A percentile compares a stretch with the other conserved stretches of the same genome.
These are phyloP conservation scores for Pheosia tremula DNA, from an alignment of 2,888 invertebrate genomes.

Conservation along the genomic window DNA sequence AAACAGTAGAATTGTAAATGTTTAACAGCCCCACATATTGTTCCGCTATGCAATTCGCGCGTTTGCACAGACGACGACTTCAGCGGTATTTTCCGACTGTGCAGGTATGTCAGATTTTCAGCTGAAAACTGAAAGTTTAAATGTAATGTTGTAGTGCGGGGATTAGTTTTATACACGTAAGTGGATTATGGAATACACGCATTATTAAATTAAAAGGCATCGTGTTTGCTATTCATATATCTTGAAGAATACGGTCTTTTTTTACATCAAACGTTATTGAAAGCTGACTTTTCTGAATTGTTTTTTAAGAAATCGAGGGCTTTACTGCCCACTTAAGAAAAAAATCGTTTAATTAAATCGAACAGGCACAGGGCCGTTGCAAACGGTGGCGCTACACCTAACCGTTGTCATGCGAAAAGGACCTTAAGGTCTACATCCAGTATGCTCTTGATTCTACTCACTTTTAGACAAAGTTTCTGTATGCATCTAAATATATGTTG, in stretches of 20 bases:
- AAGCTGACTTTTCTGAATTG: no score
- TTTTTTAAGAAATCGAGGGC: no score
- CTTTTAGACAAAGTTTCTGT: no score
- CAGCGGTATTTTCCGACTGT: constrained; percentile 15
- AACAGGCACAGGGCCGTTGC: no score
- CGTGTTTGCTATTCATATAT: constrained; percentile 13
- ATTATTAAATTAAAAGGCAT: constrained; percentile 15
- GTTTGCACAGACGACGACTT: constrained; percentile 16
- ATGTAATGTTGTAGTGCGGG: constrained; percentile 14
- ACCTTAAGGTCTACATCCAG: no score
- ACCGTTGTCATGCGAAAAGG: no score
- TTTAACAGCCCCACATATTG: constrained; percentile 16
- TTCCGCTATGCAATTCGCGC: constrained; percentile 9
- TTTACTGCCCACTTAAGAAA: no score
- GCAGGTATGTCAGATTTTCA: constrained; percentile 13
- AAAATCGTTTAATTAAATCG: no score
- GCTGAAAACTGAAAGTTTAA: constrained; percentile 11
- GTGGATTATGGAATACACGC: constrained; percentile 9
- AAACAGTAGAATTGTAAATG: constrained; percentile 15
- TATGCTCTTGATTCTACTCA: no score
- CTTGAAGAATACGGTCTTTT: not conserved
- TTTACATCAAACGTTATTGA: not conserved
- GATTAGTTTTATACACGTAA: constrained; percentile 15
- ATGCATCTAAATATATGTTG: no score
- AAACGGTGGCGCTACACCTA: no score